A percentile compares a stretch with the other conserved stretches of the same genome.
phyloP scores from a whole-genome alignment of 2,888 invertebrate species.

The Standfussiana lucernea region DNA sequence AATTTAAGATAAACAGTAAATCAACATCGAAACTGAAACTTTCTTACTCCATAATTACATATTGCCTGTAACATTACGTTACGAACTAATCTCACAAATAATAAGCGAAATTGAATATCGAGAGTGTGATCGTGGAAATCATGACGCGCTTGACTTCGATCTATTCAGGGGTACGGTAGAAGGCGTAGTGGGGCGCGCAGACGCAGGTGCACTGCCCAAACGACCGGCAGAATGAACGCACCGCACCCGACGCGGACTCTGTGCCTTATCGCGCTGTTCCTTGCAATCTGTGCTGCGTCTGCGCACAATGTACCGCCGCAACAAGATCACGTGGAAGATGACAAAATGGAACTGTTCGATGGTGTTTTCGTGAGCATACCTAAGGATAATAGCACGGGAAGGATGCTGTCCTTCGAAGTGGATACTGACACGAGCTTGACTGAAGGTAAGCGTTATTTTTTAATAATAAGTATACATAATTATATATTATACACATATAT shows the following conservation, averaged over 20 bases:
- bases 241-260: conserved; percentile 72
- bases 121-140: conserved; percentile 47
- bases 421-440: conserved; percentile 73
- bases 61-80: conserved; percentile 33
- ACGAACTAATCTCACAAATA: conserved; percentile 41
- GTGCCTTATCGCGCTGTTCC: conserved; percentile 68
- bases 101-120: conserved; percentile 60
- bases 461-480: too few relatives aligned
- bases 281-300: conserved; percentile 66
- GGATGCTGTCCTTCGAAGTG: conserved; percentile 82
- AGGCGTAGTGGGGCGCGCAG: conserved; percentile 68
- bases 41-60: conserved; percentile 16
- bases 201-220: conserved; percentile 72
- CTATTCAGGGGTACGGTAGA: conserved; percentile 65
- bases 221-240: conserved; percentile 82
- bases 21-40: conserved; percentile 3
- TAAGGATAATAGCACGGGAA: conserved; percentile 72
- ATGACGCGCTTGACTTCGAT: conserved; percentile 47
- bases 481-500: too few relatives aligned
- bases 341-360: conserved; percentile 81
- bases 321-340: conserved; percentile 62
- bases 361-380: conserved; percentile 83
- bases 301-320: conserved; percentile 59
- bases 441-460: conserved; percentile 75
- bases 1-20: neutral